These are phyloP conservation scores for Eulemur mongoz DNA, from an alignment of 2,797 vertebrate genomes.

Conservation along the genomic window DNA sequence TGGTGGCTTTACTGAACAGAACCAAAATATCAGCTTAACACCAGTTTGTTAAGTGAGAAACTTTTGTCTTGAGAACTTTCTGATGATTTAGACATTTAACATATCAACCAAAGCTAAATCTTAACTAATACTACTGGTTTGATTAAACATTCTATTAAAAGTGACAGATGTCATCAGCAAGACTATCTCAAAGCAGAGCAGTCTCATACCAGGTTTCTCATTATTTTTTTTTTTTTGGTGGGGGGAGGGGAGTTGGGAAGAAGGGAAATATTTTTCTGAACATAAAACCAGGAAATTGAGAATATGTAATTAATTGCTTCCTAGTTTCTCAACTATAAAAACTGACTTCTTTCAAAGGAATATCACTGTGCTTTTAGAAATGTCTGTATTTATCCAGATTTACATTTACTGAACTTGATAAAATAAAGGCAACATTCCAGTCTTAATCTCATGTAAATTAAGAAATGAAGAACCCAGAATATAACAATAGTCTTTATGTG, in stretches of 20 bases:
- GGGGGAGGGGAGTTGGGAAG: too few relatives aligned
- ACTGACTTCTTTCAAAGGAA: not conserved
- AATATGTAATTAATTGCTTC: not conserved
- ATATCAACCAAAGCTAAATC: not conserved
- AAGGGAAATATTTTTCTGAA: not conserved
- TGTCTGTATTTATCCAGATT: not conserved
- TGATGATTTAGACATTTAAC: not conserved
- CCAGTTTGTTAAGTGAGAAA: not conserved
- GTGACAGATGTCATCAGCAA: not conserved
- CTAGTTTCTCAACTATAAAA: not conserved
- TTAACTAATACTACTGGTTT: not conserved
- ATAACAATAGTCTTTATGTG: not conserved
- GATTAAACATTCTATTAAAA: slow-evolving; percentile 29
- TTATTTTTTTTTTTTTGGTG: not conserved
- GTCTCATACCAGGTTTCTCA: not conserved
- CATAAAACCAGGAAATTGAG: not conserved
- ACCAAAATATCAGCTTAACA: not conserved
- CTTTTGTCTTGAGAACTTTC: not conserved
- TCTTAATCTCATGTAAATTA: not conserved
- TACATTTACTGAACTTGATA: not conserved
- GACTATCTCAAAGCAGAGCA: not conserved
- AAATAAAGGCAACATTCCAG: not conserved
- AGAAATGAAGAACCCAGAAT: not conserved
- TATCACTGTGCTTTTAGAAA: not conserved
- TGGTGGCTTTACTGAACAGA: not conserved